phyloP scores from a whole-genome alignment of 2,113 vertebrate genomes.

The Rhodinocichla rosea region DNA sequence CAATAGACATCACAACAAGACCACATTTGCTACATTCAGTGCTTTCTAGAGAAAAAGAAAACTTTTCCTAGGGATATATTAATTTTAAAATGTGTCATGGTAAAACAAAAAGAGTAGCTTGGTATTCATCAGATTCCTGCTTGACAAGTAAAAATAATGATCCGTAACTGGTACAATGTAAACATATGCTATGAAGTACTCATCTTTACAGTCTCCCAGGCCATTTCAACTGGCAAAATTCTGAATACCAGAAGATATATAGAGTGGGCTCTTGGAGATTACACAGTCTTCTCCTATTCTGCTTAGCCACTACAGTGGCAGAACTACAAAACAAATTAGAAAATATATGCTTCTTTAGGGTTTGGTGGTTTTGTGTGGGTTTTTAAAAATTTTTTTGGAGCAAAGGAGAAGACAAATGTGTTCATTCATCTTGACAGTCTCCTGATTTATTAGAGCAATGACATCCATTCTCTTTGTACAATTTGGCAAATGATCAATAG shows the following conservation, averaged over 20 bases:
- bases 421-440: slow-evolving; percentile 70
- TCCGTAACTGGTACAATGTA: not conserved
- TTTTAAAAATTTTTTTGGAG: not conserved
- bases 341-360: slow-evolving; percentile 10
- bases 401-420: slow-evolving; percentile 39
- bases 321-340: slow-evolving; percentile 38
- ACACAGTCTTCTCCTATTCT: not conserved
- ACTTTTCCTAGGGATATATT: slow-evolving; percentile 15
- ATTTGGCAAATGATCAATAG: slow-evolving; percentile 72
- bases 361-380: rapidly evolving
- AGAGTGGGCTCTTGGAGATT: slow-evolving; percentile 26
- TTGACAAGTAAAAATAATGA: slow-evolving; percentile 9
- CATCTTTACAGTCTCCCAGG: not conserved
- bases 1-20: not conserved
- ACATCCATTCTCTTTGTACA: slow-evolving; percentile 61
- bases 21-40: not conserved
- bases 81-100: not conserved
- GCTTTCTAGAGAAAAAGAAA: not conserved
- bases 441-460: slow-evolving; percentile 74
- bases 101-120: not conserved
- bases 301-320: not conserved
- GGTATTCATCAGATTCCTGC: not conserved
- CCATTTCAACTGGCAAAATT: not conserved
- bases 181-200: not conserved
- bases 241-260: not conserved